Conservation (phyloP, 1,140 invertebrate genomes). For the Venturia canescens region DNA sequence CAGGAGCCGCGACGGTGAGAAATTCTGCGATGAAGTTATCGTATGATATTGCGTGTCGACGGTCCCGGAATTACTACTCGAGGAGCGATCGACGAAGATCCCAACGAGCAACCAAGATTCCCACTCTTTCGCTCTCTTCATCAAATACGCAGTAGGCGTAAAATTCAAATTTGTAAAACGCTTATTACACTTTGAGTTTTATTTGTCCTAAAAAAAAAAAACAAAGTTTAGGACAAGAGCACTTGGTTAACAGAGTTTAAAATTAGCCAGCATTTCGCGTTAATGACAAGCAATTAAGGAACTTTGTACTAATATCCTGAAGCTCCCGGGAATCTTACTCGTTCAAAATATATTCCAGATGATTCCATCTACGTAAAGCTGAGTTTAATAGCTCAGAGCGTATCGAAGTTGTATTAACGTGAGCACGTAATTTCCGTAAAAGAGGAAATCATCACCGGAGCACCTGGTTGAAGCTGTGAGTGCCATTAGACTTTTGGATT, state of each 20-base stretch:
- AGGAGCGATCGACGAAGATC: too few relatives aligned
- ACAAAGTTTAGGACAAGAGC: too few relatives aligned
- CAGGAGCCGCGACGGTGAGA: too few relatives aligned
- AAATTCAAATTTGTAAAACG: too few relatives aligned
- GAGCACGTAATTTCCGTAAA: neutral
- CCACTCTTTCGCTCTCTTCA: too few relatives aligned
- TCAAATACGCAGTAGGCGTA: too few relatives aligned
- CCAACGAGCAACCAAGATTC: too few relatives aligned
- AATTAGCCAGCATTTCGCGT: neutral
- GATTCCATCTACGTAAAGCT: neutral
- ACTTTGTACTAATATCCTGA: neutral
- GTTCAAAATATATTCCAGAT: neutral
- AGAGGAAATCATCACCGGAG: neutral
- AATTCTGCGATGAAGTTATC: too few relatives aligned
- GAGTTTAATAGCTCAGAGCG: neutral
- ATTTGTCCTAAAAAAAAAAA: too few relatives aligned
- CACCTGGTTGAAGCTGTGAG: neutral
- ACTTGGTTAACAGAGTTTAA: neutral
- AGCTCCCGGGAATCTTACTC: neutral
- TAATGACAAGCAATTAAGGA: neutral
- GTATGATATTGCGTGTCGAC: too few relatives aligned
- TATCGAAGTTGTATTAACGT: slow-evolving; percentile 16
- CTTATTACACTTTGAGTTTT: too few relatives aligned
- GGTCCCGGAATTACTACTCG: too few relatives aligned
- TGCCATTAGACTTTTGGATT: neutral